phyloP scores from a whole-genome alignment of 2,113 vertebrate genomes.

The Pedionomus torquatus region DNA sequence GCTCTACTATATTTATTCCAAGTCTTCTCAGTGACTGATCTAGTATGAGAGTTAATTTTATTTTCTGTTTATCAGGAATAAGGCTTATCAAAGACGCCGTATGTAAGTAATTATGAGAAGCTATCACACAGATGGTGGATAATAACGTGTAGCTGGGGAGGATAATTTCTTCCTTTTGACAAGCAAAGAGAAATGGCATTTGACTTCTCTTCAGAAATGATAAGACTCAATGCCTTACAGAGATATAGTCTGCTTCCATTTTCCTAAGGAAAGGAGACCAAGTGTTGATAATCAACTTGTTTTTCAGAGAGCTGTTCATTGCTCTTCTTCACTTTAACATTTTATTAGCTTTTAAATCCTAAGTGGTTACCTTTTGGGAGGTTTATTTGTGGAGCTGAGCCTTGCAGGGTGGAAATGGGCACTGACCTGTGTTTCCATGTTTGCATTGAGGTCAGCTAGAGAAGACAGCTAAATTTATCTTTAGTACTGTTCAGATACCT shows the following conservation, averaged over 20 bases:
- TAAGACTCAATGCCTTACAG: conserved; percentile 47
- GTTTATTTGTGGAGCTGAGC: background rate
- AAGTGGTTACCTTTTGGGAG: background rate
- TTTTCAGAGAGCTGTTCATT: background rate
- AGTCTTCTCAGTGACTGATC: conserved; percentile 66
- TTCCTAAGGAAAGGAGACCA: conserved; percentile 30
- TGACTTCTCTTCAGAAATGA: conserved; percentile 66
- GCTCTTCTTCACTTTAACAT: background rate
- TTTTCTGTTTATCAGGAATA: conserved; percentile 80
- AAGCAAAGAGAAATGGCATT: conserved; percentile 71
- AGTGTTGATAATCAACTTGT: conserved; percentile 52
- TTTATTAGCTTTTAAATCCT: conserved; percentile 39
- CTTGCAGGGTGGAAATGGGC: background rate
- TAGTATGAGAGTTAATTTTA: conserved; percentile 77
- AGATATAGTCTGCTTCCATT: conserved; percentile 27
- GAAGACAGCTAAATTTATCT: background rate
- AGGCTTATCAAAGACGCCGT: conserved; percentile 68
- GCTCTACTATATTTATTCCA: conserved; percentile 72
- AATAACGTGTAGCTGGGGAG: conserved; percentile 68
- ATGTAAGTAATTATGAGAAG: conserved; percentile 75
- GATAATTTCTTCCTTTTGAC: conserved; percentile 74
- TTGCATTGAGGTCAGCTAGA: background rate
- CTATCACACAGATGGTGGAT: conserved; percentile 74
- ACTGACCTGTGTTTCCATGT: background rate
- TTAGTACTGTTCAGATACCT: background rate